Base-by-base conservation (phyloP, 2,113 vertebrate species). In the Seriola aureovittata region DNA sequence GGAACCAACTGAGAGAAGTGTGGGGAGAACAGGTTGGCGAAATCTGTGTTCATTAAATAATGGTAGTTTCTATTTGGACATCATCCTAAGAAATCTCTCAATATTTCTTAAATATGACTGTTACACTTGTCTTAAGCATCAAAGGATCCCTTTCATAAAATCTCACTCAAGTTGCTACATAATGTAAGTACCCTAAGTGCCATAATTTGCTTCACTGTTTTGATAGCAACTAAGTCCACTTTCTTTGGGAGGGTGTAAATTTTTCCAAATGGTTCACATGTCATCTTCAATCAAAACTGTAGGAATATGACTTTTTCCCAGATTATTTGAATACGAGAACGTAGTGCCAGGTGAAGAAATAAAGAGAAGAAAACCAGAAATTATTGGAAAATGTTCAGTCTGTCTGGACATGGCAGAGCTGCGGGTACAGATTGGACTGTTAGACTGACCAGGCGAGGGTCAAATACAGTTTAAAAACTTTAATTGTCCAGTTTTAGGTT, bases 221-320 rank as follows among this genome's bases (percentile, higher is more conserved):
- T 91, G 0, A 84, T 48, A 78, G 88, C 40, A 91, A 87, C 84
- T 90, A 52, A 78, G 52, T 23, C 59, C 64, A 59, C 62, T 88
- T 80, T 92, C 66, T 82, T 70, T 17, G 17, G 50, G 42, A 76
- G 84, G 75, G 87, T 89, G 84, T 82, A 75, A 89, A 67, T 38
- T 83, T 86, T 89, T 88, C 82, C 75, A 83, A 89, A 85, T 17
- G 32, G 50, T 88, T 90, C 75, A 73, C 57, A 71, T 76, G 88
- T 79, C 91, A 72, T 52, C 52, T 87, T 80, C 57, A 81, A 89
- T 90, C 66, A 88, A 55, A 77, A 25, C 42, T 60, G 23, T 4
- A 58, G 46, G 67, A 59, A 91, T 73, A 70, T 70, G 38, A 44
- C 32, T 23, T 50, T 70, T 81, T 82, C 83, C 62, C 68, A 78